Percentiles rank a stretch among this genome's conserved stretches.
Evolutionary conservation across 2,797 vertebrate genomes (phyloP).

Genomic region (Artibeus jamaicensis): DNA sequence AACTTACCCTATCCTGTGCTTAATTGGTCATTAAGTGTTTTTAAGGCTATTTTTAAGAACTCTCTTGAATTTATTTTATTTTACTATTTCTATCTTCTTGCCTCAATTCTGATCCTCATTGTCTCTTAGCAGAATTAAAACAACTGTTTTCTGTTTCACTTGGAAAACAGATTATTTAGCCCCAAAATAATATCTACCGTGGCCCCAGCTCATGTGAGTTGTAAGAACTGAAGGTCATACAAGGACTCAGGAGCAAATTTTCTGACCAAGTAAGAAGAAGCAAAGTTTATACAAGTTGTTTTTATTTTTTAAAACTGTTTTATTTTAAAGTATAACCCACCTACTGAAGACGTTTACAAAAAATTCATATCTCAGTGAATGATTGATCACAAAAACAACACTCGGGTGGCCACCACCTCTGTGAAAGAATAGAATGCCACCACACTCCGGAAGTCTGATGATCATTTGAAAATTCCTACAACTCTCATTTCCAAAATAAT

Average conservation of each 20-base stretch:
- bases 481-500: not conserved
- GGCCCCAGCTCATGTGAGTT: not conserved
- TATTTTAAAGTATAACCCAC: not conserved
- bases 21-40: not conserved
- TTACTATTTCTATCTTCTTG: not conserved
- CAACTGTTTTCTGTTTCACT: not conserved
- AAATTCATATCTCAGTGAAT: not conserved
- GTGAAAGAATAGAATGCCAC: not conserved
- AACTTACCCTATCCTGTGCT: not conserved
- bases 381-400: not conserved
- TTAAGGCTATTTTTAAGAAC: not conserved
- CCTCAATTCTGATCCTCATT: not conserved
- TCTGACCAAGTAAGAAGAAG: not conserved
- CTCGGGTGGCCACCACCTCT: not conserved
- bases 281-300: not conserved
- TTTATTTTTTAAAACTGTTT: not conserved
- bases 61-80: not conserved
- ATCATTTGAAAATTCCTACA: not conserved
- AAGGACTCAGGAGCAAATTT: not conserved
- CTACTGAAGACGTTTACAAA: not conserved
- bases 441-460: not conserved
- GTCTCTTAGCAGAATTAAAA: not conserved
- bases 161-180: not conserved
- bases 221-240: not conserved
- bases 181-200: not conserved